These are phyloP conservation scores for Odontamblyopus rebecca DNA, from an alignment of 2,797 vertebrate genomes.

Conservation along the genomic window DNA sequence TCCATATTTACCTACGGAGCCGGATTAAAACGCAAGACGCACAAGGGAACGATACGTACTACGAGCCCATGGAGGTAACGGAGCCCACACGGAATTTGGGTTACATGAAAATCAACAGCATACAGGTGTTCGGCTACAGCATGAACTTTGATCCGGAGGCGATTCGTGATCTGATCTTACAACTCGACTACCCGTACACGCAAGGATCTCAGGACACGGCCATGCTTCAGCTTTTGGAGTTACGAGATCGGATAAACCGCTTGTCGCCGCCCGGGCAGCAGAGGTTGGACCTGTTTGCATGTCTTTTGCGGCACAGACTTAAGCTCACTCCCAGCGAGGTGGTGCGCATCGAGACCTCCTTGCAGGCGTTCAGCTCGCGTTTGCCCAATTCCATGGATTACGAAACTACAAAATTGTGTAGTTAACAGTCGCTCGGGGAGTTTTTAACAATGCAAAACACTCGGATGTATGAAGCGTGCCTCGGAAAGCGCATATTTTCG, in stretches of 20 bases:
- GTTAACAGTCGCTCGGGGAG: constrained; percentile 81
- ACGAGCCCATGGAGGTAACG: constrained; percentile 89
- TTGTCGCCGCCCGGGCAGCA: constrained; percentile 91
- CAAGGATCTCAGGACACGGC: constrained; percentile 96
- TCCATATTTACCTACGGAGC: constrained; percentile 95
- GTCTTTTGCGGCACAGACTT: constrained; percentile 92
- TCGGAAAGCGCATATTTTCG: constrained; percentile 27
- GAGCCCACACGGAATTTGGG: constrained; percentile 92
- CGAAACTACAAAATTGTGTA: constrained; percentile 96
- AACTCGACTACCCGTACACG: constrained; percentile 96
- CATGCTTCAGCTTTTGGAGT: constrained; percentile 91
- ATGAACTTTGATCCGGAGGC: constrained; percentile 98
- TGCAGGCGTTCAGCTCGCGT: constrained; percentile 91
- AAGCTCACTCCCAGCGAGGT: constrained; percentile 94
- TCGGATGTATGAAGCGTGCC: constrained; percentile 26
- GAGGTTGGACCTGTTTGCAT: constrained; percentile 91
- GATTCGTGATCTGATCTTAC: constrained; percentile 93
- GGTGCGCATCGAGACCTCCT: constrained; percentile 89
- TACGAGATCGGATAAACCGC: constrained; percentile 93
- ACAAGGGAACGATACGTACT: constrained; percentile 87
- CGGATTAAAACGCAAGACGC: constrained; percentile 86
- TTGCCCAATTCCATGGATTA: constrained; percentile 94
- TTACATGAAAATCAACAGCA: constrained; percentile 98
- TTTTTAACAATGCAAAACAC: constrained; percentile 19
- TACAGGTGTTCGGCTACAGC: constrained; percentile 98